Conservation (phyloP, 2,888 invertebrate genomes). For the Morinoia aosen region DNA sequence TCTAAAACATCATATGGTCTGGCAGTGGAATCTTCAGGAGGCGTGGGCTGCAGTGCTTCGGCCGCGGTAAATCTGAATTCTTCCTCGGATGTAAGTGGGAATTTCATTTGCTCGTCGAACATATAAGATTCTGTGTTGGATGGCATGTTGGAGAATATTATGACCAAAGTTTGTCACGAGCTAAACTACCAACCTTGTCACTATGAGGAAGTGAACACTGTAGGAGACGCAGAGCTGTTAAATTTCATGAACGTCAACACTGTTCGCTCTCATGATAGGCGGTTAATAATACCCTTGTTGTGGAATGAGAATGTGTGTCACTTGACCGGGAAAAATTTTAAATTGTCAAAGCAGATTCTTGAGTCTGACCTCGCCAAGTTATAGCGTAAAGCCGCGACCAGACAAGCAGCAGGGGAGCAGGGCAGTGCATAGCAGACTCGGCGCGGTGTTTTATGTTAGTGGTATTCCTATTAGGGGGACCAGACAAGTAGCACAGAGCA, state of each 20-base stretch:
- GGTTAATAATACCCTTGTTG: slow-evolving; percentile 6
- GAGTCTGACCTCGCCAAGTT: neutral
- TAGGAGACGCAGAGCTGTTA: neutral
- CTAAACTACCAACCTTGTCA: neutral
- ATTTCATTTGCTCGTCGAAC: neutral
- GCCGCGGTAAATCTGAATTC: neutral
- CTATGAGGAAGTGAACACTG: neutral
- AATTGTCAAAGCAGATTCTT: neutral
- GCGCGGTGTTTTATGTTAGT: no score
- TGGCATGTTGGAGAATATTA: neutral
- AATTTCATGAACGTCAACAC: neutral
- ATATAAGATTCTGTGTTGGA: no score
- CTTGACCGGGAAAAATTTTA: neutral
- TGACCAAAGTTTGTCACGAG: neutral
- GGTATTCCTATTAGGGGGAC: no score
- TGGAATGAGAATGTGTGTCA: slow-evolving; percentile 13
- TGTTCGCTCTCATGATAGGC: neutral
- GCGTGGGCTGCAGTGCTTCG: neutral
- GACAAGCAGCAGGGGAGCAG: no score
- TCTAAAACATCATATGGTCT: neutral
- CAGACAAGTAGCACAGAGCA: no score
- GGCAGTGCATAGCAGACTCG: no score
- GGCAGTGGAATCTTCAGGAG: neutral
- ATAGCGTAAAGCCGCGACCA: neutral
- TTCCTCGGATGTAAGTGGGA: neutral